Evolutionary conservation across 2,888 invertebrate genomes (phyloP).

Genomic region (Drosophila yooni): DNA sequence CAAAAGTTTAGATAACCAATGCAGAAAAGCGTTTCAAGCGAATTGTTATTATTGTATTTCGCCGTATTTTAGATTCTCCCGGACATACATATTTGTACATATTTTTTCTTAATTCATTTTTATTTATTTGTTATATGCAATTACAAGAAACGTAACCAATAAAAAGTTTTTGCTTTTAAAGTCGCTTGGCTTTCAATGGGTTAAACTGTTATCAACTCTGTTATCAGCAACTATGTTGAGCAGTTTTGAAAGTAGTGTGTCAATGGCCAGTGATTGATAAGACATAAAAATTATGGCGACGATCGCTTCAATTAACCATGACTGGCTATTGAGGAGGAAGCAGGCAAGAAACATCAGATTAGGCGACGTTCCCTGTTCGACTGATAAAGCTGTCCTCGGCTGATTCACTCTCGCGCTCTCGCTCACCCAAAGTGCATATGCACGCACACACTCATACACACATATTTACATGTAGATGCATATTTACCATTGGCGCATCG

Average conservation of each 20-base stretch:
- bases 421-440: conserved; percentile 2
- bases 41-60: background rate
- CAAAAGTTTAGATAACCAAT: conserved; percentile 28
- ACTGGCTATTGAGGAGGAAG: background rate
- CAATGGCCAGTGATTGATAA: conserved; percentile 75
- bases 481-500: conserved; percentile 90
- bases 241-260: conserved; percentile 39
- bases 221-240: background rate
- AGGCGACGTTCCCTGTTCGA: background rate
- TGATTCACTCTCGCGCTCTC: conserved; percentile 24
- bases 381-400: conserved; percentile 30
- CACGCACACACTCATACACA: background rate
- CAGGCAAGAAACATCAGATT: conserved; percentile 14
- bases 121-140: background rate
- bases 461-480: background rate
- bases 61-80: background rate
- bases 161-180: background rate
- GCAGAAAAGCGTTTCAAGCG: conserved; percentile 1
- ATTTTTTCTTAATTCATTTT: background rate
- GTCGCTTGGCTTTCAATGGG: background rate
- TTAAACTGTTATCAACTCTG: background rate
- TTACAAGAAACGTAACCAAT: background rate
- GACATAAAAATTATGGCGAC: conserved; percentile 19
- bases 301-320: conserved; percentile 26
- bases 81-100: background rate